phyloP scores from a whole-genome alignment of 1,140 invertebrate genomes.

The Metaphire vulgaris region DNA sequence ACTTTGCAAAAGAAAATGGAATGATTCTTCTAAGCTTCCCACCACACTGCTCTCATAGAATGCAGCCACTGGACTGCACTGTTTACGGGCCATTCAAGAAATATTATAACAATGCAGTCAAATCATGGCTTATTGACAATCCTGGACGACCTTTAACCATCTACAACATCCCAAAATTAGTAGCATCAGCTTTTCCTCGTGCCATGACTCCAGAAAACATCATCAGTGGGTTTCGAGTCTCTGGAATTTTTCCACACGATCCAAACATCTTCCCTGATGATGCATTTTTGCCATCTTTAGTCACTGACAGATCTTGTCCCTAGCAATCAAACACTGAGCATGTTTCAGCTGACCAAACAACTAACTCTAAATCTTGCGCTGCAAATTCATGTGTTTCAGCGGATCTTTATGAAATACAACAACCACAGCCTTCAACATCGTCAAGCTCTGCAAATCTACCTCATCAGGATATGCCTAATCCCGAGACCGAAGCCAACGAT shows the following conservation, averaged over 20 bases:
- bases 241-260: neutral
- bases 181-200: neutral
- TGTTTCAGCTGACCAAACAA: too few relatives aligned
- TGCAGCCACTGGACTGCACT: slow-evolving; percentile 53
- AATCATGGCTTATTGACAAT: slow-evolving; percentile 8
- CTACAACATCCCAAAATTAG: neutral
- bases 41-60: slow-evolving; percentile 44
- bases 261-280: neutral
- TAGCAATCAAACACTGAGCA: too few relatives aligned
- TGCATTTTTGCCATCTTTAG: neutral
- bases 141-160: neutral
- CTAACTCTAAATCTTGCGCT: too few relatives aligned
- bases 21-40: slow-evolving; percentile 33
- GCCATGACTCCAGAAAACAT: neutral
- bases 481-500: too few relatives aligned
- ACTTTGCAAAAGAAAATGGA: slow-evolving; percentile 32
- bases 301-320: neutral
- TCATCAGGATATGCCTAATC: too few relatives aligned
- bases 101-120: slow-evolving; percentile 13
- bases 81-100: slow-evolving; percentile 52
- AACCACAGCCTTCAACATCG: too few relatives aligned
- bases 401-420: too few relatives aligned
- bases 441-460: too few relatives aligned
- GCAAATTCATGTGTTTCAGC: too few relatives aligned
- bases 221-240: neutral